Conservation (phyloP, 37 sponge, comb jelly and placozoan genomes). For the Beroe ovata region DNA sequence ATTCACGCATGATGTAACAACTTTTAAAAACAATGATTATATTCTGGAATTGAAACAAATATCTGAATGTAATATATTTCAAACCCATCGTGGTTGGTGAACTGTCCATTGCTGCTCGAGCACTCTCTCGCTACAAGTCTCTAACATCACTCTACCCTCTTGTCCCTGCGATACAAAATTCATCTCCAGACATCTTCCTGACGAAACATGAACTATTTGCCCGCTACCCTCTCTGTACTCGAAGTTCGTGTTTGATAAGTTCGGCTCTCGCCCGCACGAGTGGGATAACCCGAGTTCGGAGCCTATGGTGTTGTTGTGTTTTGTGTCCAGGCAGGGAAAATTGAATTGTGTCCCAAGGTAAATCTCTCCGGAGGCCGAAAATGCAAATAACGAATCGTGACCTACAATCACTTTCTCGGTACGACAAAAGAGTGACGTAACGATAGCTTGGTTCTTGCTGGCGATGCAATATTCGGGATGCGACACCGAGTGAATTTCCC, state of each 20-base stretch:
- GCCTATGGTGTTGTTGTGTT: neutral
- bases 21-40: no score
- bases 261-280: neutral
- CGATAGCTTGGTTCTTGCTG: neutral
- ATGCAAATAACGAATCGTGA: neutral
- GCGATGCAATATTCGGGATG: neutral
- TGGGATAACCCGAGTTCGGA: neutral
- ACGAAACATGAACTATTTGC: neutral
- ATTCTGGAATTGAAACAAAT: no score
- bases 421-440: neutral
- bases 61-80: no score
- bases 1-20: no score
- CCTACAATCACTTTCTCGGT: neutral
- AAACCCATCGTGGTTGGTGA: neutral
- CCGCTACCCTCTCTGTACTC: neutral
- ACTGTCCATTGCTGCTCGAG: neutral
- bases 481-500: slow-evolving; percentile 6
- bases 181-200: neutral
- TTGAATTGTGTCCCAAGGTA: neutral
- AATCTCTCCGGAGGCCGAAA: neutral
- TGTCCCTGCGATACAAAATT: neutral
- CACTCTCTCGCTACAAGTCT: neutral
- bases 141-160: neutral
- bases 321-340: neutral
- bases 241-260: neutral